phyloP scores from a whole-genome alignment of 2,113 vertebrate species.

The Odontesthes bonariensis region DNA sequence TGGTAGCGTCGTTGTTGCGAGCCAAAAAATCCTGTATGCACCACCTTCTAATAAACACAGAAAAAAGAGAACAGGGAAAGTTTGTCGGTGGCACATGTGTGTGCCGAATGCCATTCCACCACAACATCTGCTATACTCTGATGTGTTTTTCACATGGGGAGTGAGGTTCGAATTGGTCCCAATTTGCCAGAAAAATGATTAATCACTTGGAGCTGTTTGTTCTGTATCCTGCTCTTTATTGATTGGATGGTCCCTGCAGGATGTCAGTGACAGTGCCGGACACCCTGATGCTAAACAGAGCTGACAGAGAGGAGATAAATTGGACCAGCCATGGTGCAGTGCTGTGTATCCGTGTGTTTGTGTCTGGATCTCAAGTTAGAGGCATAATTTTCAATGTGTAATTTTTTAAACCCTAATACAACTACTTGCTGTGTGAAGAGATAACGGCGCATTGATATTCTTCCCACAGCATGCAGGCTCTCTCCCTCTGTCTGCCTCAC shows the following conservation, averaged over 20 bases:
- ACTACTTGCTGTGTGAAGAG: not conserved
- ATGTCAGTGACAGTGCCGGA: slow-evolving; percentile 42
- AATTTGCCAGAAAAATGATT: slow-evolving; percentile 51
- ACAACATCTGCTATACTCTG: not conserved
- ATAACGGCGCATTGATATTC: not conserved
- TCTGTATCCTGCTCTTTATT: slow-evolving; percentile 56
- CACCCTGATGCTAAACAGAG: slow-evolving; percentile 47
- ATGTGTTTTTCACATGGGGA: slow-evolving; percentile 17
- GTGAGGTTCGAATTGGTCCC: slow-evolving; percentile 46
- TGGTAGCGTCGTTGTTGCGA: not conserved
- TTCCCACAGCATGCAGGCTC: not conserved
- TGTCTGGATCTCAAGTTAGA: slow-evolving; percentile 6
- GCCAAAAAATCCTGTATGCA: not conserved
- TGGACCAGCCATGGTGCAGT: not conserved
- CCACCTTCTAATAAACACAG: not conserved
- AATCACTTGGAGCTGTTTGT: slow-evolving; percentile 45
- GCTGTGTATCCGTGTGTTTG: slow-evolving; percentile 3
- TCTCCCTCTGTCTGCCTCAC: too few species aligned
- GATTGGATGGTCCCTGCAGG: slow-evolving; percentile 44
- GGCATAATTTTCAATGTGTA: not conserved
- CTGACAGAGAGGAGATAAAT: slow-evolving; percentile 49
- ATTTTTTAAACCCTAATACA: not conserved
- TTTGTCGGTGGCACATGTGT: not conserved
- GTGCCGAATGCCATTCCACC: slow-evolving; percentile 3
- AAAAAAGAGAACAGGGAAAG: not conserved